Evolutionary conservation across 1,140 invertebrate species (phyloP), one percentile per base, ranked within the genome.

Genomic region (Heliothis virescens): DNA sequence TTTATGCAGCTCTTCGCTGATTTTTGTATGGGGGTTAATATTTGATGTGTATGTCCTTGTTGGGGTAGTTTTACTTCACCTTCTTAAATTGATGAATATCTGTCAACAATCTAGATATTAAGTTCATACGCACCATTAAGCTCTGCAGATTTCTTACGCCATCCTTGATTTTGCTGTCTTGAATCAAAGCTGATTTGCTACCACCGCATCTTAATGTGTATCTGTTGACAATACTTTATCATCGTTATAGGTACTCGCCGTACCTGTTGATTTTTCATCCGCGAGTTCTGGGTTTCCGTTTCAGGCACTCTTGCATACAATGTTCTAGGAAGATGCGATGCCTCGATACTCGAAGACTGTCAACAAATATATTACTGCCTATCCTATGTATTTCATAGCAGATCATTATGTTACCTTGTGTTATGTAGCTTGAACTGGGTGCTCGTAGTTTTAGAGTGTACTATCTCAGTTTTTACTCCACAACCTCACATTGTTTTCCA

Each of bases 151-250:
- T 5, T 41, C 5, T 41, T 41, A 41, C 34, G 34, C 34, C 34
- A 41, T 41, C 34, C 5, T 41, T 41, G 34, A 41, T 41, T 41
- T 41, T 60, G 57, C 7, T 3, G 10, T 69, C 3, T 71, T 41
- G 34, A 41, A 41, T 21, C 48, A 16, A 21, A 15, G 26, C 10
- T 34, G 7, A n/a, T 9, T 41, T 63, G 62, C 29, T 41, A 10
- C 60, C 12, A n/a, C 10, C 62, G 10, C 21, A 7, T 18, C 7
- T 62, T 9, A 63, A 1, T 16, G 34, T 16, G 34, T n/a, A 41
- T 53, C 67, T 71, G 67, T 71, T 26, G 26, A 71, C 67, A 71
- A 71, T 71, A 71, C 12, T 26, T 26, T 26, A 53, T 71, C 52
- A 71, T 26, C 48, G 15, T 26, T 16, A 48, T 71, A 50, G 18